These are phyloP conservation scores for Brenthis hecate DNA, from an alignment of 2,888 invertebrate genomes.

Conservation along the genomic window DNA sequence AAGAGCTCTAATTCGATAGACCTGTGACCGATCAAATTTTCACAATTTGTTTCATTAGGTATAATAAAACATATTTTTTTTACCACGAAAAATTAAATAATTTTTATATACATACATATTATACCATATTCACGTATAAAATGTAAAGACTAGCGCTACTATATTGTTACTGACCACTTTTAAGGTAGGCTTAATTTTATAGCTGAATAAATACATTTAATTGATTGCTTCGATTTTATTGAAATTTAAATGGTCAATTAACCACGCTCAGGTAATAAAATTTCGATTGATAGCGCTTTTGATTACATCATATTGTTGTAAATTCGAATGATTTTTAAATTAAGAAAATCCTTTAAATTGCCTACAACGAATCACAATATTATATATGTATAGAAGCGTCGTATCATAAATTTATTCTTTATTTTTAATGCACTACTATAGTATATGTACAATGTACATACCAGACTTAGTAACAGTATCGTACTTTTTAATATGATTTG, in stretches of 20 bases:
- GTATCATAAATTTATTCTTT: too few relatives aligned
- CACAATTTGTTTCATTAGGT: slow-evolving; percentile 7
- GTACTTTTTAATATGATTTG: too few relatives aligned
- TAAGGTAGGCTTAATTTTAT: background rate
- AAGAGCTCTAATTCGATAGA: slow-evolving; percentile 24
- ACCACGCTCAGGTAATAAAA: slow-evolving; percentile 10
- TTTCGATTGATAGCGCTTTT: slow-evolving; percentile 5
- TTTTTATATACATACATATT: background rate
- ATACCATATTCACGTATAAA: too few relatives aligned
- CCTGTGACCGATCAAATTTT: slow-evolving; percentile 10
- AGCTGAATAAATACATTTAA: slow-evolving; percentile 20
- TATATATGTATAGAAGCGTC: too few relatives aligned
- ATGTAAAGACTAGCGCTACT: too few relatives aligned
- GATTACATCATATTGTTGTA: slow-evolving; percentile 13
- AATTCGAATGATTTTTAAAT: background rate
- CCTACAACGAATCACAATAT: too few relatives aligned
- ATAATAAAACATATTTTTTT: background rate
- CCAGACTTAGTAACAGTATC: too few relatives aligned
- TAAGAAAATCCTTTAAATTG: too few relatives aligned
- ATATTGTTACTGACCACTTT: background rate
- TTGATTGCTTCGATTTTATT: slow-evolving; percentile 16
- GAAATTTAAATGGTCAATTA: slow-evolving; percentile 20
- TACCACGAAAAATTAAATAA: too few relatives aligned
- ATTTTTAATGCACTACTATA: too few relatives aligned
- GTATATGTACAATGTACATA: too few relatives aligned